Conservation (phyloP, 2,888 invertebrate species). For the Mimumesa dahlbomi region DNA sequence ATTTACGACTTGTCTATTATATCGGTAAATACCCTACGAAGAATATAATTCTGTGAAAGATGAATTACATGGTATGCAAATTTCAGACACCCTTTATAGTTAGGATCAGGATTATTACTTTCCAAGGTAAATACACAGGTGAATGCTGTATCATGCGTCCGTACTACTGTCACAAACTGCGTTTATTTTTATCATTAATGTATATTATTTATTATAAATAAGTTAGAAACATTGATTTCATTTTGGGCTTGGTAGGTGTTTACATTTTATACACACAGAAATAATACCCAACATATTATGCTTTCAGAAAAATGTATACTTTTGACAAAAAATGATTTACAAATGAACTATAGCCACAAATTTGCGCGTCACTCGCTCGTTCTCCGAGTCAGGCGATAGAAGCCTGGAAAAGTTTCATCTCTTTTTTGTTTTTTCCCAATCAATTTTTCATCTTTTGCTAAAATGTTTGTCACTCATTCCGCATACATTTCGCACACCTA, state of each 20-base stretch:
- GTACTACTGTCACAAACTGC: conserved; percentile 73
- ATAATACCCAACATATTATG: conserved; percentile 77
- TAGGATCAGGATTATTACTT: conserved; percentile 13
- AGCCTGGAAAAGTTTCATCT: too few relatives aligned
- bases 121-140: conserved; percentile 22
- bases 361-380: conserved; percentile 67
- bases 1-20: too few relatives aligned
- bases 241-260: conserved; percentile 78
- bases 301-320: conserved; percentile 82
- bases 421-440: conserved; percentile 44
- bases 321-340: conserved; percentile 82
- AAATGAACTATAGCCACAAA: conserved; percentile 82
- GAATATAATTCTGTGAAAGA: too few relatives aligned
- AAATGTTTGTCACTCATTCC: conserved; percentile 41
- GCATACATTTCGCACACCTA: conserved; percentile 25
- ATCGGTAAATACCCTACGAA: too few relatives aligned
- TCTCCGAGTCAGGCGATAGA: conserved; percentile 46
- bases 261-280: conserved; percentile 80
- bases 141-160: conserved; percentile 48
- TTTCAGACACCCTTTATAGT: too few relatives aligned
- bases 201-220: conserved; percentile 80
- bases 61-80: too few relatives aligned
- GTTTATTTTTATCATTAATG: conserved; percentile 79
- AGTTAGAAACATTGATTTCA: conserved; percentile 79
- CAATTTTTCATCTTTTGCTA: conserved; percentile 48